Evolutionary conservation across 2,888 invertebrate genomes (phyloP).

Genomic region (Eurois occulta): DNA sequence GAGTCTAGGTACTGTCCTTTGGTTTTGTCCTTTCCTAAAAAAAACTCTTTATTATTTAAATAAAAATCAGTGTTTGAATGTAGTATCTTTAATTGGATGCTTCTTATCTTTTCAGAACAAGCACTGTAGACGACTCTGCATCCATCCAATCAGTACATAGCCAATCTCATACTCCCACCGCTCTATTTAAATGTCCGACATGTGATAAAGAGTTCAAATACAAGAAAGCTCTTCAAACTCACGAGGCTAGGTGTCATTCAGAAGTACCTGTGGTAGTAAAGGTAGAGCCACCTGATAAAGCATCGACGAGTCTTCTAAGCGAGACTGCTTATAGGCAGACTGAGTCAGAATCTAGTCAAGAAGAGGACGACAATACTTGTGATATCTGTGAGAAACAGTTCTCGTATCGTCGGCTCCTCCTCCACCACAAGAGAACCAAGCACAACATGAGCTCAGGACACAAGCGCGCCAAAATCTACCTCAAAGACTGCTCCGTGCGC

Average conservation of each 20-base stretch:
- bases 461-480: conserved; percentile 83
- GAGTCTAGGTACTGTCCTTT: conserved; percentile 77
- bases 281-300: conserved; percentile 77
- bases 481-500: conserved; percentile 85
- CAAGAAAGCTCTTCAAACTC: conserved; percentile 79
- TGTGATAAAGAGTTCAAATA: conserved; percentile 86
- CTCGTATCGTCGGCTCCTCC: conserved; percentile 83
- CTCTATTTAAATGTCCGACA: conserved; percentile 74
- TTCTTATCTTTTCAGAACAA: conserved; percentile 72
- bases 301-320: conserved; percentile 71
- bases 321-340: conserved; percentile 71
- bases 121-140: conserved; percentile 76
- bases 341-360: conserved; percentile 84
- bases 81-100: not conserved
- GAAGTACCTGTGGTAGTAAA: conserved; percentile 74
- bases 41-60: not conserved
- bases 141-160: conserved; percentile 78
- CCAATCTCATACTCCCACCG: conserved; percentile 62
- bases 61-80: not conserved
- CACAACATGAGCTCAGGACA: conserved; percentile 86
- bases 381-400: conserved; percentile 88
- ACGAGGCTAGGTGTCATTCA: conserved; percentile 71
- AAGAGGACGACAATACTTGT: conserved; percentile 86
- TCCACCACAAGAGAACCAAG: conserved; percentile 86
- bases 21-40: conserved; percentile 68